Evolutionary conservation across 2,888 invertebrate species (phyloP), one percentile per base, ranked within the genome.

Genomic region (Euplexia lucipara): DNA sequence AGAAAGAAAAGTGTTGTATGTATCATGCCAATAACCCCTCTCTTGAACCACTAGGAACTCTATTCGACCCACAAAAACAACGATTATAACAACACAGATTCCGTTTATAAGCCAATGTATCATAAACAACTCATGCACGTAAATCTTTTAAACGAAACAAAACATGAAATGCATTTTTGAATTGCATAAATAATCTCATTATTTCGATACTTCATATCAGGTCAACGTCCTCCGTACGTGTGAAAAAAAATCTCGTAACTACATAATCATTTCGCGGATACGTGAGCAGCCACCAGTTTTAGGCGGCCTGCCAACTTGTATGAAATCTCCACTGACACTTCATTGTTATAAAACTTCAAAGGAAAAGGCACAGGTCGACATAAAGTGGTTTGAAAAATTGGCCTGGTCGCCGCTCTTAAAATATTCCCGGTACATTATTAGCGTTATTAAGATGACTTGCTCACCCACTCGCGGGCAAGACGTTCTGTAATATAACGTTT

Each of bases 401-500:
- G 88, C 88, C 74, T 86, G 84, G 83, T 78, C 67, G 69, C 74
- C 18, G 68, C 74, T 79, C 83, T 84, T 64, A 79, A 88, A 89
- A 88, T 90, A 89, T 83, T 84, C 79, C 75, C 81, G 70, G 68
- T 83, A 82, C 83, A 80, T 85, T 86, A 85, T 85, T 84, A 87
- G 83, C 82, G 66, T 82, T 87, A 88, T 85, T 87, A 86, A 85
- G 81, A 82, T 85, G 77, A 82, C 70, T 82, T 82, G 74, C 70
- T 78, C 83, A 75, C 85, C 82, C 82, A 83, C 86, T 79, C 77
- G 70, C 57, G 65, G 75, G 79, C 83, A 83, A 83, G 83, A 65
- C 62, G 82, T 63, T 73, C 75, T 52, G 80, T 78, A 74, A 84
- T 86, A 85, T 83, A 82, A 81, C 79, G 70, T 87, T 86, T 85